phyloP scores from a whole-genome alignment of 2,888 invertebrate genomes.

The Athripsodes cinereus region DNA sequence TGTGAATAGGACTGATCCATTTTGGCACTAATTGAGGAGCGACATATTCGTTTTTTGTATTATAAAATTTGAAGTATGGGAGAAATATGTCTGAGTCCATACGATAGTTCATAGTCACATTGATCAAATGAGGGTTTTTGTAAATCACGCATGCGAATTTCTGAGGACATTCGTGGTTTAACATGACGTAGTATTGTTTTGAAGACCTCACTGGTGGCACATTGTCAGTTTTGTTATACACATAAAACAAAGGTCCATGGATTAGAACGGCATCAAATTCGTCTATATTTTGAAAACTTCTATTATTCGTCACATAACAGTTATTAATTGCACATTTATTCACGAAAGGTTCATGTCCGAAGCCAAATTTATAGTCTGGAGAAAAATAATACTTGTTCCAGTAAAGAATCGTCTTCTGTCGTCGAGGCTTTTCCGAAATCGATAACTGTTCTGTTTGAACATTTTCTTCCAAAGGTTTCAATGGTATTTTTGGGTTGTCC shows the following conservation, averaged over 20 bases:
- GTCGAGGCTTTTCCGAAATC: too few relatives aligned
- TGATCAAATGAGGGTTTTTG: slow-evolving; percentile 45
- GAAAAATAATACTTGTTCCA: slow-evolving; percentile 34
- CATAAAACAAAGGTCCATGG: slow-evolving; percentile 40
- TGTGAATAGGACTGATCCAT: slow-evolving; percentile 30
- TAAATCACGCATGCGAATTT: slow-evolving; percentile 28
- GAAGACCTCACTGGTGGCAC: slow-evolving; percentile 25
- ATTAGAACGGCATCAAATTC: slow-evolving; percentile 50
- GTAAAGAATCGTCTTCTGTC: slow-evolving; percentile 7
- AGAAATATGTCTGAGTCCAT: slow-evolving; percentile 45
- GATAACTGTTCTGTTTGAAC: too few relatives aligned
- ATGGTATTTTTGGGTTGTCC: too few relatives aligned
- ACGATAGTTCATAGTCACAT: slow-evolving; percentile 52
- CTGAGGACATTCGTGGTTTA: slow-evolving; percentile 41
- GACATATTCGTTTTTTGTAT: slow-evolving; percentile 29
- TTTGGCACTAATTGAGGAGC: slow-evolving; percentile 31
- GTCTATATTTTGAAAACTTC: too few relatives aligned
- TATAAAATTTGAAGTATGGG: slow-evolving; percentile 40
- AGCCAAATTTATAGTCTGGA: slow-evolving; percentile 38
- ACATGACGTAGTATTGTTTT: slow-evolving; percentile 48
- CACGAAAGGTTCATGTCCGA: slow-evolving; percentile 37
- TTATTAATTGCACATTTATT: slow-evolving; percentile 36
- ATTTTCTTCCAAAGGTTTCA: too few relatives aligned
- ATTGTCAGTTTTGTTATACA: too few relatives aligned
- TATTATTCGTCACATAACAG: slow-evolving; percentile 42